Conservation (phyloP, 2,113 vertebrate species). For the Amphiprion percula region DNA sequence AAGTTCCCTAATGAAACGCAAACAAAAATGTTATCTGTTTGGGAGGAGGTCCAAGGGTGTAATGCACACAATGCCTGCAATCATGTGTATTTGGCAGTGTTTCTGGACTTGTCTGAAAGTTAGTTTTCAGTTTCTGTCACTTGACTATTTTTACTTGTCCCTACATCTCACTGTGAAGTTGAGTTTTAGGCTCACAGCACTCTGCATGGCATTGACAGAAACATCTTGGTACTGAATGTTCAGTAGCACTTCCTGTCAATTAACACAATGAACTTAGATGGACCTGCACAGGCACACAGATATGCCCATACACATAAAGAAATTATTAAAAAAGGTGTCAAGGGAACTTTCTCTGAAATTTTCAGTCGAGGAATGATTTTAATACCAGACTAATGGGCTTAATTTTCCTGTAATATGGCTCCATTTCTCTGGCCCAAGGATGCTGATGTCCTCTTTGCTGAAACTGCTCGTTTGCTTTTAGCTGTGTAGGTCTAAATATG, state of each 20-base stretch:
- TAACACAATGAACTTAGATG: slow-evolving; percentile 53
- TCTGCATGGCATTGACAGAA: slow-evolving; percentile 45
- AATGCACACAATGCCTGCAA: slow-evolving; percentile 27
- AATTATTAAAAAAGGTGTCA: slow-evolving; percentile 7
- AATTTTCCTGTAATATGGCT: slow-evolving; percentile 66
- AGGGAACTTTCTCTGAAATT: slow-evolving; percentile 17
- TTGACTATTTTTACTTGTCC: slow-evolving; percentile 18
- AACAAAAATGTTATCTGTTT: slow-evolving; percentile 54
- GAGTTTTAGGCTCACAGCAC: slow-evolving; percentile 45
- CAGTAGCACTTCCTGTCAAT: slow-evolving; percentile 63
- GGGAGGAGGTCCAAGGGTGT: slow-evolving; percentile 37
- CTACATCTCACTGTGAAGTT: slow-evolving; percentile 24
- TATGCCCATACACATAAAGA: slow-evolving; percentile 11
- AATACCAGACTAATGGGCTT: slow-evolving; percentile 52
- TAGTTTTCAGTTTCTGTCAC: slow-evolving; percentile 38
- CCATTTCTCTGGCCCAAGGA: slow-evolving; percentile 56
- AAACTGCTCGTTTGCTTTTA: slow-evolving; percentile 75
- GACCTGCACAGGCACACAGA: slow-evolving; percentile 40
- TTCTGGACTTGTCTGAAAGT: slow-evolving; percentile 45
- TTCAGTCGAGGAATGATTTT: slow-evolving; percentile 30
- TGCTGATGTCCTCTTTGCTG: slow-evolving; percentile 69
- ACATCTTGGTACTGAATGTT: slow-evolving; percentile 36
- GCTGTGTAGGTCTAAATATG: slow-evolving; percentile 74
- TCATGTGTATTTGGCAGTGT: background rate
- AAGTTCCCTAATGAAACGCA: slow-evolving; percentile 60